These are phyloP conservation scores for Thryonomys swinderianus DNA, from an alignment of 2,113 vertebrate species.

Conservation along the genomic window DNA sequence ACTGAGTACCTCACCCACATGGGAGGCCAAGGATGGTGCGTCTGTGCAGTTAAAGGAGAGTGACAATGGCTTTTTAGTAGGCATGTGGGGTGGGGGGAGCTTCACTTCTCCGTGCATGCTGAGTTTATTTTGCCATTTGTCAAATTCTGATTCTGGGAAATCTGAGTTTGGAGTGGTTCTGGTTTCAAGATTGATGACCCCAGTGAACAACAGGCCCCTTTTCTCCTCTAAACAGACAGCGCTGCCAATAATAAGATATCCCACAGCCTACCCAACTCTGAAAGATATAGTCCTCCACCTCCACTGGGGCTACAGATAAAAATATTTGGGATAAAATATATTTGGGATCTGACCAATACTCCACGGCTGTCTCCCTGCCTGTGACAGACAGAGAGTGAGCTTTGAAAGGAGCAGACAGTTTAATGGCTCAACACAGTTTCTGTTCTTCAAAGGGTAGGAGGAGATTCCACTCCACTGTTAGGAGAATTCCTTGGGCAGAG, in stretches of 20 bases:
- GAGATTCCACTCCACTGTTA: background rate
- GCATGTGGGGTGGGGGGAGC: constrained; percentile 6
- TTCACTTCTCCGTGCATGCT: constrained; percentile 61
- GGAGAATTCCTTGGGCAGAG: background rate
- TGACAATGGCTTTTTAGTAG: constrained; percentile 78
- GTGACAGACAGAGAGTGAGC: constrained; percentile 26
- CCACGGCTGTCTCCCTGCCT: constrained; percentile 60
- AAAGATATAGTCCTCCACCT: constrained; percentile 57
- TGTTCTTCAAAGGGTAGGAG: constrained; percentile 24
- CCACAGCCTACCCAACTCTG: constrained; percentile 9
- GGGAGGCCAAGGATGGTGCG: background rate
- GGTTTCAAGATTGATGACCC: constrained; percentile 62
- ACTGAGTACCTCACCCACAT: background rate
- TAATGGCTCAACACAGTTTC: background rate
- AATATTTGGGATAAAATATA: constrained; percentile 59
- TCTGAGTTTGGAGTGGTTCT: background rate
- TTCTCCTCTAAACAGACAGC: background rate
- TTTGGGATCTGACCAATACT: constrained; percentile 55
- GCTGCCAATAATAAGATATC: constrained; percentile 39
- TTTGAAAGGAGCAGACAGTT: background rate
- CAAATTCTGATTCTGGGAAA: constrained; percentile 73
- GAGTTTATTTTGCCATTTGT: constrained; percentile 79
- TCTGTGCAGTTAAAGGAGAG: background rate
- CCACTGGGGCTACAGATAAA: constrained; percentile 62
- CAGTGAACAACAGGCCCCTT: constrained; percentile 55